phyloP scores from a whole-genome alignment of 2,888 invertebrate genomes.

The Neocrepidodera transversa region DNA sequence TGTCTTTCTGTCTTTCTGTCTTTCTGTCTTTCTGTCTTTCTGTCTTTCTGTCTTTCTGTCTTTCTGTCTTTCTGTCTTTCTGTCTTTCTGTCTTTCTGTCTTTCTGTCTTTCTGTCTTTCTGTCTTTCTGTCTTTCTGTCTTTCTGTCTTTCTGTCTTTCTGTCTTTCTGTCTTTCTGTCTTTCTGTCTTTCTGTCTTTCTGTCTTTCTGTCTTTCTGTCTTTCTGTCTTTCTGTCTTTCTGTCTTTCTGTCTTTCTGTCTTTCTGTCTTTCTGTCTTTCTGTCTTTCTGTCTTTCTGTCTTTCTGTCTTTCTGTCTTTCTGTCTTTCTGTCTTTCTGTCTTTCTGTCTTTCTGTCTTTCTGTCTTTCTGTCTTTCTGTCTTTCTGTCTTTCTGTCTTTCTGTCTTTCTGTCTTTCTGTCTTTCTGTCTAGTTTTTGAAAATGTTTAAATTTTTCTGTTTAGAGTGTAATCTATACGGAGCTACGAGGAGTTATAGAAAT shows the following conservation, averaged over 20 bases:
- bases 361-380: constrained; percentile 29
- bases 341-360: constrained; percentile 29
- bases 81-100: constrained; percentile 33
- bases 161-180: constrained; percentile 24
- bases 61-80: constrained; percentile 33
- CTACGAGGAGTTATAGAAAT: neutral
- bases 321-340: constrained; percentile 30
- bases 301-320: constrained; percentile 30
- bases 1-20: constrained; percentile 32
- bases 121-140: constrained; percentile 23
- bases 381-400: constrained; percentile 30
- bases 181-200: constrained; percentile 24
- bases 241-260: constrained; percentile 29
- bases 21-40: constrained; percentile 33
- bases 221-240: constrained; percentile 27
- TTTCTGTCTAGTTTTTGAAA: no score
- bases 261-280: constrained; percentile 28
- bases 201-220: constrained; percentile 22
- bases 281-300: constrained; percentile 29
- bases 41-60: constrained; percentile 33
- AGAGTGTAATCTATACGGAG: neutral
- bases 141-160: constrained; percentile 21
- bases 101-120: constrained; percentile 28
- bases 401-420: constrained; percentile 29
- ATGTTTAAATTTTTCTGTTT: constrained; percentile 27